These are phyloP conservation scores for Diarsia rubi DNA, from an alignment of 2,888 invertebrate species.

Conservation along the genomic window DNA sequence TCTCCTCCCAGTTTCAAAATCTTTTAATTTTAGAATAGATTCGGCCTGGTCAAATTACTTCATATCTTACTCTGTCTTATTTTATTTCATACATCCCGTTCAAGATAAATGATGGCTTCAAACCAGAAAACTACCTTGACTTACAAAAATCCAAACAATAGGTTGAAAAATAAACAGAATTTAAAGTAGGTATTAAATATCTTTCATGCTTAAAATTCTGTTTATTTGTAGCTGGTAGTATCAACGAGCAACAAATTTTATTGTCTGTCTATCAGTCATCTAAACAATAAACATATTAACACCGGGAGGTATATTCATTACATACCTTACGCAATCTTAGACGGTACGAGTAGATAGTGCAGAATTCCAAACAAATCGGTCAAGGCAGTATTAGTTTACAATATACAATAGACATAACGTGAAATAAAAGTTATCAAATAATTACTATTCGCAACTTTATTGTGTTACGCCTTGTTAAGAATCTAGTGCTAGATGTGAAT, in stretches of 20 bases:
- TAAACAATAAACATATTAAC: slow-evolving; percentile 16
- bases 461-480: slow-evolving; percentile 47
- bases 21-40: too few species aligned
- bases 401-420: slow-evolving; percentile 31
- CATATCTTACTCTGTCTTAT: too few species aligned
- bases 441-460: slow-evolving; percentile 49
- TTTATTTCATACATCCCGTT: not conserved
- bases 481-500: slow-evolving; percentile 16
- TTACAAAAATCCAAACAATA: not conserved
- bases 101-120: not conserved
- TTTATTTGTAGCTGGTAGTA: too few species aligned
- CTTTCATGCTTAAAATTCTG: too few species aligned
- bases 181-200: too few species aligned
- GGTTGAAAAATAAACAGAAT: too few species aligned
- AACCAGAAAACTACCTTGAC: not conserved
- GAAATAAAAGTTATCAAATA: slow-evolving; percentile 60
- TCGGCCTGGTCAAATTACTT: too few species aligned
- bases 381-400: slow-evolving; percentile 59
- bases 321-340: slow-evolving; percentile 38
- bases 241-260: not conserved
- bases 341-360: slow-evolving; percentile 49
- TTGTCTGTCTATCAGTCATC: slow-evolving; percentile 1
- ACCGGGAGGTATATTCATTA: slow-evolving; percentile 33
- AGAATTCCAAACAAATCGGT: slow-evolving; percentile 58
- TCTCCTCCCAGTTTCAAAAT: too few species aligned